Base-by-base conservation (phyloP, 1,140 invertebrate genomes). In the Brachionus paranguensis region DNA sequence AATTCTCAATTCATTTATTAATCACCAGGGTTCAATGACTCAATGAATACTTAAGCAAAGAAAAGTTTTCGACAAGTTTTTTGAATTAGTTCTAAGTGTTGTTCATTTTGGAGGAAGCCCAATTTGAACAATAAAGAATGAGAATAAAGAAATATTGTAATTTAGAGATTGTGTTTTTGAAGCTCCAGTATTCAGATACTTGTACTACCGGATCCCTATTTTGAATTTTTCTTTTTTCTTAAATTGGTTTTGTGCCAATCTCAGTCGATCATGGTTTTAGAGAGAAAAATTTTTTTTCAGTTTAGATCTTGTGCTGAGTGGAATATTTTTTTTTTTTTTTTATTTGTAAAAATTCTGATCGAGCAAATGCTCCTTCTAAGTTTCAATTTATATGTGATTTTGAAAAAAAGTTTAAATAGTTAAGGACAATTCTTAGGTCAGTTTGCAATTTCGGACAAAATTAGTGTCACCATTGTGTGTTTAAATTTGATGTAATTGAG, bases 121-220 rank as follows among this genome's bases (percentile, higher is more conserved):
- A 60, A 60, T 60, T 60, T 60, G 5, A 47, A 20, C 53, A 60
- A 60, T 20, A 60, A 60, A 60, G 8, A 60, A 60, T 27, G 20
- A 60, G n/a, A 60, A 60, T 27, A 60, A 60, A 20, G 7, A 60
- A 60, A 60, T 60, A 60, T 60, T 60, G 53, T 60, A 60, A 60
- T 24, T 60, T 60, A 24, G 53, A 24, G 53, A 55, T 60, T 24
- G 53, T 60, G 53, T 24, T 20, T 55, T 11, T 53, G n/a, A 10
- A 60, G 53, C 53, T 60, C 53, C 20, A 60, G n/a, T 41, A 72
- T 72, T 45, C n/a, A 72, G 68, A 72, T 41, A 72, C 68, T 72
- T 72, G 41, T 8, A 17, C 41, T 17, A 72, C 68, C 68, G 68
- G 68, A 72, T 72, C n/a, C 37, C 43, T 45, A 24, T 72, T 60